Evolutionary conservation across 2,888 invertebrate species (phyloP).

Genomic region (Ptycholaimellus sp.): DNA sequence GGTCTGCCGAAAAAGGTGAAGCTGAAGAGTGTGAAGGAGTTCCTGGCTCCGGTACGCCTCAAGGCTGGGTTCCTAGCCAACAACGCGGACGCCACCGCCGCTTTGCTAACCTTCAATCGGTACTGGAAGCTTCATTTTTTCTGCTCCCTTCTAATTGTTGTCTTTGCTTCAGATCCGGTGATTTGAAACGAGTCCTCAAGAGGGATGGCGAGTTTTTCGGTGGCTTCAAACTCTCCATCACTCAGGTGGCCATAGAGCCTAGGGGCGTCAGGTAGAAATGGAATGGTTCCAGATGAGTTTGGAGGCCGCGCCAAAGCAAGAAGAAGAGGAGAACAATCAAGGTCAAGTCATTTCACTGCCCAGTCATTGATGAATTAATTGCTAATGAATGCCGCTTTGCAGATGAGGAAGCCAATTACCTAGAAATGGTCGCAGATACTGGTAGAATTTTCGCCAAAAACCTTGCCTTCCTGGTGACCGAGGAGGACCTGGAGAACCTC

Average conservation of each 20-base stretch:
- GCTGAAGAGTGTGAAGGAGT: constrained; percentile 17
- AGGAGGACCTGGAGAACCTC: constrained; percentile 53
- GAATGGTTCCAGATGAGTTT: no score
- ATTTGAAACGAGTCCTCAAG: constrained; percentile 14
- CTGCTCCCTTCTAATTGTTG: no score
- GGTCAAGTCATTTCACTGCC: no score
- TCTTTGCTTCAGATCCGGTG: no score
- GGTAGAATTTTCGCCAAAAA: constrained; percentile 77
- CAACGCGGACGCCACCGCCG: constrained; percentile 8
- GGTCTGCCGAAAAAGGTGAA: constrained; percentile 17
- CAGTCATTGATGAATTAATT: no score
- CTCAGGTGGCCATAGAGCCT: no score
- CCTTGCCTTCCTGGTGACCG: constrained; percentile 57
- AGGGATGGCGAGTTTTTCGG: constrained; percentile 16
- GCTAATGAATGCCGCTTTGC: no score
- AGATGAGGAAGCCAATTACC: constrained; percentile 3
- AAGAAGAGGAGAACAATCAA: no score
- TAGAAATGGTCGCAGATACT: constrained; percentile 31
- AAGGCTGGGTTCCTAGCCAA: constrained; percentile 12
- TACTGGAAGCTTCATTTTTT: no score
- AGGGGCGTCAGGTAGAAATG: no score
- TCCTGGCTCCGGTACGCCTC: constrained; percentile 19
- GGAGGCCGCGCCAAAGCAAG: not conserved
- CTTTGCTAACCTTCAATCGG: constrained; percentile 17
- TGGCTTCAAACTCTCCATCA: constrained; percentile 11